Evolutionary conservation across 2,797 vertebrate genomes (phyloP), one percentile per base, ranked within the genome.

Genomic region (Enteromius thamalakanensis): DNA sequence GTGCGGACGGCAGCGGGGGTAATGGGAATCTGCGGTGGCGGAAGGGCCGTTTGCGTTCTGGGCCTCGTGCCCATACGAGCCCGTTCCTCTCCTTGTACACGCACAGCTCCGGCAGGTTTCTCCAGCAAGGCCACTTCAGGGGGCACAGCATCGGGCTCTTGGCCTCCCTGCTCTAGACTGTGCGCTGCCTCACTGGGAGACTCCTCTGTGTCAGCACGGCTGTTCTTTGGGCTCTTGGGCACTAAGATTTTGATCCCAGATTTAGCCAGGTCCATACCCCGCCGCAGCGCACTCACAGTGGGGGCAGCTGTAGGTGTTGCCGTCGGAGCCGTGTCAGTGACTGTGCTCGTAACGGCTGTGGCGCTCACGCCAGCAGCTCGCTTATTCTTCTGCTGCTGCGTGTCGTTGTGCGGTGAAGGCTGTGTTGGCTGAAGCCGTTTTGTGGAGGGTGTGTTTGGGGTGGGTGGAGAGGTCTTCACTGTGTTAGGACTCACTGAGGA

Each of bases 181-280:
- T 96, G 97, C 0, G 96, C 95, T 62, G 95, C 96, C 91, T 98
- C 97, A 0, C 93, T 96, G 34, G 95, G 96, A 68, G 96, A 97
- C 82, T 96, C 95, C 77, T 98, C 97, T 0, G 95, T 92, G 21
- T 96, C 90, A 71, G 92, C 95, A 49, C 95, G 95, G 87, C 92
- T 95, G 91, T 96, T 97, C 93, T 98, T 95, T 2, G 97, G 98
- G 87, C 97, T 99, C 92, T 96, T 98, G n/a, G 98, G 97, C 85
- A 99, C 97, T 76, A 99, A 94, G 81, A 99, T 99, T 94, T 99
- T 99, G 81, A 99, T 99, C 60, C 97, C 97, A 5, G 96, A 96
- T 91, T 96, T 97, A 49, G 96, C 92, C 60, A 99, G 95, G 91
- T 99, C 97, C 95, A 98, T 93, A 42, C 95, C 96, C 89, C 96